A percentile compares a stretch with the other conserved stretches of the same genome.
phyloP scores from a whole-genome alignment of 2,797 vertebrate species.

The Semaprochilodus insignis region DNA sequence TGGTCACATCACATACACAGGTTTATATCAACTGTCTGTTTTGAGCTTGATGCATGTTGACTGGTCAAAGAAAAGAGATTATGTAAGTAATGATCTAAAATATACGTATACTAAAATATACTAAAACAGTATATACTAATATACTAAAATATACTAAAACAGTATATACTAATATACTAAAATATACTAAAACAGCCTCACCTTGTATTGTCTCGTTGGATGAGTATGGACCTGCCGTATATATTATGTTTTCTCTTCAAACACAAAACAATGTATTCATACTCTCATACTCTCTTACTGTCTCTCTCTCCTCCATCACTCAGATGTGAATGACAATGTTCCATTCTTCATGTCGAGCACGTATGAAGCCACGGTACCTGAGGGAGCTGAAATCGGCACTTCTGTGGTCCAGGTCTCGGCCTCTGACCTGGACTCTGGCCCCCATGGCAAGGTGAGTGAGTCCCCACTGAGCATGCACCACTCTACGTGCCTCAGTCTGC shows the following conservation, averaged over 20 bases:
- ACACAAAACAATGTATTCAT: background rate
- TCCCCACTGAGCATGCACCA: constrained; percentile 4
- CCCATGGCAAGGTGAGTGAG: constrained; percentile 83
- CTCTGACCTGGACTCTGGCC: constrained; percentile 86
- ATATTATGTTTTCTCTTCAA: constrained; percentile 17
- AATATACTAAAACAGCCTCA: background rate
- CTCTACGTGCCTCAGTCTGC: background rate
- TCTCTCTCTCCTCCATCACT: background rate
- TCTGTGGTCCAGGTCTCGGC: constrained; percentile 86
- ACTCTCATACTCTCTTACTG: background rate
- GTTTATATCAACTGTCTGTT: background rate
- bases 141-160: too few species aligned
- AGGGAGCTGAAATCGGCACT: constrained; percentile 83
- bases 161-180: too few species aligned
- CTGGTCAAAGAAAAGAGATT: background rate
- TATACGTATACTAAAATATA: too few species aligned
- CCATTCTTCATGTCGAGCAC: constrained; percentile 89
- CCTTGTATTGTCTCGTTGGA: background rate
- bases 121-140: background rate
- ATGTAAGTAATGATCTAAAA: background rate
- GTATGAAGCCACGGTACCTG: constrained; percentile 87
- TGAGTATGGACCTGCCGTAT: background rate
- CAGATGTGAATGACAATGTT: constrained; percentile 93
- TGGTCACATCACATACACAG: background rate
- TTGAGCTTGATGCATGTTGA: background rate